These are phyloP conservation scores for Odontothrips loti DNA, from an alignment of 2,888 invertebrate genomes.

Conservation along the genomic window DNA sequence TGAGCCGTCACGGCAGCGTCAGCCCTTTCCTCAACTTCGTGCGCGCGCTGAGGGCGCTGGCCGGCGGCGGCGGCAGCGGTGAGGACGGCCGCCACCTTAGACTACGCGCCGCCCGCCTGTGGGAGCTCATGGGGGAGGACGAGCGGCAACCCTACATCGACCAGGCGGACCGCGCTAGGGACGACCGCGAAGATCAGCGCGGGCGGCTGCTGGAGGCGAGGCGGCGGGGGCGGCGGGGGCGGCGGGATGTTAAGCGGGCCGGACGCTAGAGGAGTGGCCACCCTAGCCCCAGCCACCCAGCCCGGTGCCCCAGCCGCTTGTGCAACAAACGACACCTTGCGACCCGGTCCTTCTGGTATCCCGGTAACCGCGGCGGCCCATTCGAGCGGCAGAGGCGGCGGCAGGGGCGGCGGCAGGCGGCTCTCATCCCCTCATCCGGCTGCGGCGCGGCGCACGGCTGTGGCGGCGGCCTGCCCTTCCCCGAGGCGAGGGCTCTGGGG, in stretches of 20 bases:
- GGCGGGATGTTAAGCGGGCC: neutral
- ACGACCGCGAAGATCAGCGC: neutral
- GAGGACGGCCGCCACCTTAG: conserved; percentile 17
- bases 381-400: neutral
- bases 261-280: neutral
- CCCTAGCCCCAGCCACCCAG: neutral
- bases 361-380: neutral
- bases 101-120: neutral
- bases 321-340: neutral
- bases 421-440: neutral
- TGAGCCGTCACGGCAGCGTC: conserved; percentile 39
- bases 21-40: conserved; percentile 45
- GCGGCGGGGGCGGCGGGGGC: neutral
- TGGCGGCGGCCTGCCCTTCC: neutral
- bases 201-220: neutral
- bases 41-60: conserved; percentile 44
- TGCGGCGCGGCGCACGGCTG: neutral
- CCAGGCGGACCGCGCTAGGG: neutral
- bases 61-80: conserved; percentile 39
- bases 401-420: neutral
- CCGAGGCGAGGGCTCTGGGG: no score
- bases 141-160: conserved; percentile 2
- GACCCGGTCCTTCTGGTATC: neutral
- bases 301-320: neutral
- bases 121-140: conserved; percentile 2